These are phyloP conservation scores for Planiliza haematocheilus DNA, from an alignment of 2,113 vertebrate species.

Conservation along the genomic window DNA sequence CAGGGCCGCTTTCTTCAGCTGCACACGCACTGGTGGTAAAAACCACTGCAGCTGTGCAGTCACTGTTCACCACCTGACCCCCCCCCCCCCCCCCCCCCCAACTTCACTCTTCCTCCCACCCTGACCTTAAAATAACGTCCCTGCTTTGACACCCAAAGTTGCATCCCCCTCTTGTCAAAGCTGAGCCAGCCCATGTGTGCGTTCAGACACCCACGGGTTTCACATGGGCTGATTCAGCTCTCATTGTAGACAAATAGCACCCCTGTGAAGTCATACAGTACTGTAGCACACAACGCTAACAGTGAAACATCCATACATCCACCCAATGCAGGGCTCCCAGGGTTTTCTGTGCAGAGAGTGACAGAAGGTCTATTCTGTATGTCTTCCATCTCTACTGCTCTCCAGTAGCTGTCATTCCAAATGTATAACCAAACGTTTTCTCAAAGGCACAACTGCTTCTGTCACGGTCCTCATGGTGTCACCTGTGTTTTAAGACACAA, in stretches of 20 bases:
- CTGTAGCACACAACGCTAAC: constrained; percentile 42
- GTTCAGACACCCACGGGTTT: constrained; percentile 25
- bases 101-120: background rate
- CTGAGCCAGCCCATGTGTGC: constrained; percentile 56
- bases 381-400: constrained; percentile 64
- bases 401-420: constrained; percentile 49
- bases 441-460: constrained; percentile 41
- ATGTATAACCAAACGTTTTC: constrained; percentile 55
- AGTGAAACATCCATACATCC: constrained; percentile 12
- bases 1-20: constrained; percentile 88
- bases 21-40: constrained; percentile 81
- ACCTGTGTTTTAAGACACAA: background rate
- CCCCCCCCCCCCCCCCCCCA: background rate
- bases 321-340: constrained; percentile 3
- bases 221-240: constrained; percentile 55
- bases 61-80: constrained; percentile 74
- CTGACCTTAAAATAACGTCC: constrained; percentile 29
- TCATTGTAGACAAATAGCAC: constrained; percentile 25
- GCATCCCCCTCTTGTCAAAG: constrained; percentile 3
- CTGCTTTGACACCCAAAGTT: constrained; percentile 22
- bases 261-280: constrained; percentile 32
- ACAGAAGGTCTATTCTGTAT: constrained; percentile 44
- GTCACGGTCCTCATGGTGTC: constrained; percentile 11
- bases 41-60: constrained; percentile 83
- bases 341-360: constrained; percentile 37